These are phyloP conservation scores for Pollenia griseotomentosa DNA, from an alignment of 2,888 invertebrate species.

Conservation along the genomic window DNA sequence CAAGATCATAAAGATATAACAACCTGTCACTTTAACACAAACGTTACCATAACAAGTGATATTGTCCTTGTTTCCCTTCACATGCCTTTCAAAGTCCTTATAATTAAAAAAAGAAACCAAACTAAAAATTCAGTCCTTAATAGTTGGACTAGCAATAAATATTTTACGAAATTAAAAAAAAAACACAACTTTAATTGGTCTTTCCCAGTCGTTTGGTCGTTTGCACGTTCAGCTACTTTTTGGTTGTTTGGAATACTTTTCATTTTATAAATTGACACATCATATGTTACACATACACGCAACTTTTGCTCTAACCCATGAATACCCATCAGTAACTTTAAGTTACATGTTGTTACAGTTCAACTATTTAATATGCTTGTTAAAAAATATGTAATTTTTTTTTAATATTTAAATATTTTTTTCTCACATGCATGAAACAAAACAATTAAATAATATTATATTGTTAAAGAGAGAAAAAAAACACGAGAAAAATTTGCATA, in stretches of 20 bases:
- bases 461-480: constrained; percentile 14
- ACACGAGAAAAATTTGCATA: constrained; percentile 64
- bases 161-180: constrained; percentile 16
- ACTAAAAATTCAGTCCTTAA: constrained; percentile 23
- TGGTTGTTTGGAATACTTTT: background rate
- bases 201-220: background rate
- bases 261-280: constrained; percentile 44
- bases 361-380: constrained; percentile 64
- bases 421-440: constrained; percentile 41
- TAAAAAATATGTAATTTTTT: constrained; percentile 16
- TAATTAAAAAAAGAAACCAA: background rate
- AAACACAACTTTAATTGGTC: constrained; percentile 41
- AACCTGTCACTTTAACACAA: constrained; percentile 12
- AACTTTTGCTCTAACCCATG: constrained; percentile 17
- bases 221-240: constrained; percentile 15
- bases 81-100: background rate
- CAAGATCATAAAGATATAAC: background rate
- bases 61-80: background rate
- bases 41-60: background rate
- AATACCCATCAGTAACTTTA: constrained; percentile 18
- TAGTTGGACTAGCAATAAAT: constrained; percentile 33
- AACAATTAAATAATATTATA: constrained; percentile 56
- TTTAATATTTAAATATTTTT: constrained; percentile 33
- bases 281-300: constrained; percentile 38
- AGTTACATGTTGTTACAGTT: constrained; percentile 26